phyloP scores from a whole-genome alignment of 2,888 invertebrate species.

The Empis livida region DNA sequence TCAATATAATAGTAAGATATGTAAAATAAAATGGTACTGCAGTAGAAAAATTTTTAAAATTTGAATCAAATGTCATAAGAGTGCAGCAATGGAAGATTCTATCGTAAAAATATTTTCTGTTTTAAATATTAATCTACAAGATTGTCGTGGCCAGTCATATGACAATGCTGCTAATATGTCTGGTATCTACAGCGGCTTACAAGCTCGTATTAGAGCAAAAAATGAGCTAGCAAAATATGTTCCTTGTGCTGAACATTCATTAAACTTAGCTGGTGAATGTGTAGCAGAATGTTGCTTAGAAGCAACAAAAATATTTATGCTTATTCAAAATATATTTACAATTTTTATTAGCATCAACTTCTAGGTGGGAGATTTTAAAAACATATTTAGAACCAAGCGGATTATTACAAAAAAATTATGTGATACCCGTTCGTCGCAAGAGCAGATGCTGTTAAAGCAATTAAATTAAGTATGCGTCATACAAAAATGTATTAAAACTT shows the following conservation, averaged over 20 bases:
- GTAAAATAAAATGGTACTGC: not conserved
- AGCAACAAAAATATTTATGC: no score
- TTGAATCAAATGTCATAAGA: constrained; percentile 1
- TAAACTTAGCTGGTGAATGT: constrained; percentile 22
- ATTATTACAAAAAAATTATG: no score
- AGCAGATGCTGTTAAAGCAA: no score
- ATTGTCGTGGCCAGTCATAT: constrained; percentile 15
- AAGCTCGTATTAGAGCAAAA: constrained; percentile 18
- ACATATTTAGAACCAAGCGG: no score
- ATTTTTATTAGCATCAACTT: no score
- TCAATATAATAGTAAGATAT: constrained; percentile 1
- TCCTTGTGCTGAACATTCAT: constrained; percentile 19
- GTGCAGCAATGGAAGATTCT: not conserved
- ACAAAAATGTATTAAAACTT: no score
- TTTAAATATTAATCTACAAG: not conserved
- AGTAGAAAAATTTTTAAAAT: constrained; percentile 2
- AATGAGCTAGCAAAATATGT: constrained; percentile 20
- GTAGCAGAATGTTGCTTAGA: constrained; percentile 1
- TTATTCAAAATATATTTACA: no score
- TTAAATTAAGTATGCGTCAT: no score
- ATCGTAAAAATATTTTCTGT: not conserved
- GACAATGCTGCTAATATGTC: constrained; percentile 22
- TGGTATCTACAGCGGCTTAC: constrained; percentile 19
- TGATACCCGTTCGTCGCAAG: no score
- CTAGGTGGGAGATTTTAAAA: no score